Evolutionary conservation across 2,888 invertebrate species (phyloP), one percentile per base, ranked within the genome.

Genomic region (Siphlonurus alternatus): DNA sequence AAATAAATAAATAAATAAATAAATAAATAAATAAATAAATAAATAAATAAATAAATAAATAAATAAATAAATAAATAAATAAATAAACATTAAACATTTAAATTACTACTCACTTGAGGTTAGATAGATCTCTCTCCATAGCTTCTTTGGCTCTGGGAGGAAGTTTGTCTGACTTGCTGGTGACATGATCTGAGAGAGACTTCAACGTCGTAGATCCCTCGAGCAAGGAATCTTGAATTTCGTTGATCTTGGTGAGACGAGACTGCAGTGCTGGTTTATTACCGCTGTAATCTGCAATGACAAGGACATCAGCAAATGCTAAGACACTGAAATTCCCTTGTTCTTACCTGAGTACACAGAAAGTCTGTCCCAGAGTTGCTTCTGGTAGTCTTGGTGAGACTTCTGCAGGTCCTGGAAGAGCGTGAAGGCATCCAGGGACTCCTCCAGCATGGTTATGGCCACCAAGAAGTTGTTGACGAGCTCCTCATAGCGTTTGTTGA

Each of bases 341-440:
- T 61, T 2, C 2, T 61, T 1, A 76, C 76, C 76, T 2, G 88
- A 88, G 69, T 89, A 83, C 65, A 86, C 81, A 61, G 89, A 84
- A 3, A 96, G 78, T 69, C 88, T 87, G 73, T 95, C 94, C 88
- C 93, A 91, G 53, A 93, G 81, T 71, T 89, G 88, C 73, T 93
- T 93, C 71, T 93, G 90, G 75, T 91, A 89, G 71, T 93, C 93
- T 76, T 91, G 90, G 68, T 92, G 88, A 0, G 87, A 82, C 73
- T 91, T 91, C 69, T 91, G 89, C 64, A 90, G 80, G 70, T 92
- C 91, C 68, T 87, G 86, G 72, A 93, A 94, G 71, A 89, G 89
- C 73, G 91, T 90, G 72, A 90, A 89, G 5, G 88, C 83, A 65
- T 93, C 91, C 63, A 88, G 80, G 0, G 85, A 83, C 66, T 81